phyloP scores from a whole-genome alignment of 2,113 vertebrate genomes.

The Aspidoscelis tigris region DNA sequence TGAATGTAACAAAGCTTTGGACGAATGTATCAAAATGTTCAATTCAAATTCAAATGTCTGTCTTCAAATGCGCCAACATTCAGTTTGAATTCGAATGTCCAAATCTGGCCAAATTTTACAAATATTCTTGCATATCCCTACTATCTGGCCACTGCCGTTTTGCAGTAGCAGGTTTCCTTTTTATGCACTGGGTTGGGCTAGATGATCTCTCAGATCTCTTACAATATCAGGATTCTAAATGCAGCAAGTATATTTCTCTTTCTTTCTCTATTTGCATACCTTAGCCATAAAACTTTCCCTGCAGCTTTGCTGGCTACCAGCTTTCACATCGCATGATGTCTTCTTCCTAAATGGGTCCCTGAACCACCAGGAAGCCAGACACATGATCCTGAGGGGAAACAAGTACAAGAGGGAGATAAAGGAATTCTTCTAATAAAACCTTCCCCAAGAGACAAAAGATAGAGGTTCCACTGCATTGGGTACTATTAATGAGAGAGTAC shows the following conservation, averaged over 20 bases:
- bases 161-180: too few species aligned
- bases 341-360: conserved; percentile 3
- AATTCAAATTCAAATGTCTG: too few species aligned
- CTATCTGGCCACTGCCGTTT: too few species aligned
- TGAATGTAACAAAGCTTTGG: too few species aligned
- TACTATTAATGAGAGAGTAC: conserved; percentile 34
- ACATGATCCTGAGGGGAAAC: conserved; percentile 16
- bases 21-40: too few species aligned
- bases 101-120: too few species aligned
- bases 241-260: background rate
- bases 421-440: conserved; percentile 7
- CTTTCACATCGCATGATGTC: background rate
- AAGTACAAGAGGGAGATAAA: conserved; percentile 22
- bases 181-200: background rate
- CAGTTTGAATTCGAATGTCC: too few species aligned
- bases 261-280: background rate
- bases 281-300: background rate
- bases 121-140: too few species aligned
- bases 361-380: conserved; percentile 2
- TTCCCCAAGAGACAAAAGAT: conserved; percentile 21
- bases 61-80: too few species aligned
- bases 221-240: background rate
- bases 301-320: background rate
- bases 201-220: background rate
- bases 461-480: conserved; percentile 24